Evolutionary conservation across 2,888 invertebrate species (phyloP), one percentile per base, ranked within the genome.

Genomic region (Nomada fabriciana): DNA sequence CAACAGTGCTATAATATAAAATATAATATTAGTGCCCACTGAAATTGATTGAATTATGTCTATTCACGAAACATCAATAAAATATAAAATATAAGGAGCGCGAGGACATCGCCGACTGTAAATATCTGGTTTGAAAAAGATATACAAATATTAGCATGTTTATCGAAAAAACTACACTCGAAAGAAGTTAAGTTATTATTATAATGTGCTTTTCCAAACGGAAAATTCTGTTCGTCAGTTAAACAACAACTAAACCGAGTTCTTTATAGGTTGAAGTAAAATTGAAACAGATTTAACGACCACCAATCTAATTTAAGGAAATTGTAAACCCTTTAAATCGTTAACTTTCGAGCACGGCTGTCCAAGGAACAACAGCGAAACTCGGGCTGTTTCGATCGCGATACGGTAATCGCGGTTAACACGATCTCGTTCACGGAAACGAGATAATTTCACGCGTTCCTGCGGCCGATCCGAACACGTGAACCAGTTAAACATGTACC

Each of bases 331-430:
- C 18, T 4, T 11, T 2, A 23, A 64, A 25, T 20, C 13, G 23
- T 65, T n/a, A 52, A 29, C 18, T n/a, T 53, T 36, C 15, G 36
- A 13, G n/a, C 20, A 29, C 52, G 15, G 7, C 2, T 11, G n/a
- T n/a, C 23, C 5, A 65, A 53, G 4, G 3, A 67, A 15, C 15
- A 15, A 5, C 2, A 7, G 29, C 15, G 53, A 36, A 53, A 25
- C 43, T 23, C 23, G 36, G 23, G 7, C 15, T 29, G n/a, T 20
- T 29, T 23, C 57, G 65, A 69, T 79, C 79, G 64, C 61, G 79
- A 68, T 60, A 72, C 60, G 52, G 61, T 72, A 68, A 72, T 68
- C 72, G 61, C 71, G 29, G 81, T 67, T 80, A 71, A 61, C 52
- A 65, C 50, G 47, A 53, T 57, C 57, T 64, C 55, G 63, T 79